These are phyloP conservation scores for Choloepus didactylus DNA, from an alignment of 2,797 vertebrate species.

Conservation along the genomic window DNA sequence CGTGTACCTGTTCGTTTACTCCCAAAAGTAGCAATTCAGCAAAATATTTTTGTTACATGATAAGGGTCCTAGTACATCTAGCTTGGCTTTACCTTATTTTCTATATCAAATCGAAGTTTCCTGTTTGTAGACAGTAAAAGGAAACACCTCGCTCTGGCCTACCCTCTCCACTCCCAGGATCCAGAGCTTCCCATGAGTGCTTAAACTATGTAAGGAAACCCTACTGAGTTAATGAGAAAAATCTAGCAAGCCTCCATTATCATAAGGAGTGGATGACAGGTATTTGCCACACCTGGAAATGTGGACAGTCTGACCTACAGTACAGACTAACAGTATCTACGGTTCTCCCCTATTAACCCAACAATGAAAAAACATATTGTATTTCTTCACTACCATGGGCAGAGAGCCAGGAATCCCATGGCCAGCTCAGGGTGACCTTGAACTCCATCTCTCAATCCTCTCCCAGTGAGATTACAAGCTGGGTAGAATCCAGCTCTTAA, in stretches of 20 bases:
- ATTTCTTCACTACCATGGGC: background rate
- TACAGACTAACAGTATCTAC: background rate
- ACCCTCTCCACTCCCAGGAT: background rate
- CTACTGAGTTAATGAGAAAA: background rate
- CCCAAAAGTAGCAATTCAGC: background rate
- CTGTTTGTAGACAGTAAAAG: background rate
- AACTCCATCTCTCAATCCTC: background rate
- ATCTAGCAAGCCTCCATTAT: background rate
- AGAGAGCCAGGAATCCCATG: background rate
- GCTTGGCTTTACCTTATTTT: background rate
- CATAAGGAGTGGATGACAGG: background rate
- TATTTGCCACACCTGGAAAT: background rate
- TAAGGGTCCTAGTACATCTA: background rate
- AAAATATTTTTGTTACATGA: background rate
- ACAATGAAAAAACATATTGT: background rate
- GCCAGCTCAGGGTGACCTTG: background rate
- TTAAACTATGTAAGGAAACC: background rate
- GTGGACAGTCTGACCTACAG: background rate
- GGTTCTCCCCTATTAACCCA: background rate
- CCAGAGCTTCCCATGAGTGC: background rate
- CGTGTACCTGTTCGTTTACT: background rate
- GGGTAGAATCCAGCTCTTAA: background rate
- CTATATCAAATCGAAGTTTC: background rate
- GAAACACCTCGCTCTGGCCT: background rate
- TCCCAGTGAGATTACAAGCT: background rate